Percentiles rank a stretch among this genome's conserved stretches.
phyloP scores from a whole-genome alignment of 2,113 vertebrate genomes.

The Austrofundulus limnaeus region DNA sequence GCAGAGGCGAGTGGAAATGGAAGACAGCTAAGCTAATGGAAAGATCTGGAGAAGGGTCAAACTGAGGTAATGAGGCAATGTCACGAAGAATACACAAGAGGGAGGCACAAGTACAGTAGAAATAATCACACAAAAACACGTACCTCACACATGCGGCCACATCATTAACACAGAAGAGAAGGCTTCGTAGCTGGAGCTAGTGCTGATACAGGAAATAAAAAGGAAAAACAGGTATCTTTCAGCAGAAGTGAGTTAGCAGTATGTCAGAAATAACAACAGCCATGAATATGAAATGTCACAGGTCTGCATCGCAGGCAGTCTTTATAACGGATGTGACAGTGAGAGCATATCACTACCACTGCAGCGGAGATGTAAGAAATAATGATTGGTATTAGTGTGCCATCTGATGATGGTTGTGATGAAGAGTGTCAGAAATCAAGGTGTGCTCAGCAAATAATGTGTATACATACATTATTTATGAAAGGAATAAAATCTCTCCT shows the following conservation, averaged over 20 bases:
- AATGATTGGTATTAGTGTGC: constrained; percentile 21
- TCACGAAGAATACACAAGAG: too few species aligned
- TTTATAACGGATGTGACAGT: constrained; percentile 14
- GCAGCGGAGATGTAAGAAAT: constrained; percentile 12
- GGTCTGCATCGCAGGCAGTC: background rate
- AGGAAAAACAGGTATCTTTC: constrained; percentile 3
- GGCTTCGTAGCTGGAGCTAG: constrained; percentile 11
- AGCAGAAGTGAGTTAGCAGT: constrained; percentile 23
- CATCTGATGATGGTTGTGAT: constrained; percentile 24
- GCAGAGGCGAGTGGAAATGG: too few species aligned
- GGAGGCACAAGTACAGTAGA: too few species aligned
- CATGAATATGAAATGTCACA: constrained; percentile 41
- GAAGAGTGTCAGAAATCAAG: constrained; percentile 16
- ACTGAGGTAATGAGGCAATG: too few species aligned
- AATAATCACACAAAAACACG: too few species aligned
- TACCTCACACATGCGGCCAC: too few species aligned
- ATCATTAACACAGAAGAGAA: constrained; percentile 23
- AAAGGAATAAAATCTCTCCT: background rate
- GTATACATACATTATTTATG: constrained; percentile 9
- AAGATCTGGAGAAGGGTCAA: too few species aligned
- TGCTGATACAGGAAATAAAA: background rate
- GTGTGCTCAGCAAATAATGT: constrained; percentile 6
- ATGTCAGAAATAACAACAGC: constrained; percentile 18
- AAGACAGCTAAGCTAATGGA: too few species aligned
- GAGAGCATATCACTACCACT: constrained; percentile 21